Evolutionary conservation across 1,140 invertebrate genomes (phyloP), one percentile per base, ranked within the genome.

Genomic region (Hesperophylax magnus): DNA sequence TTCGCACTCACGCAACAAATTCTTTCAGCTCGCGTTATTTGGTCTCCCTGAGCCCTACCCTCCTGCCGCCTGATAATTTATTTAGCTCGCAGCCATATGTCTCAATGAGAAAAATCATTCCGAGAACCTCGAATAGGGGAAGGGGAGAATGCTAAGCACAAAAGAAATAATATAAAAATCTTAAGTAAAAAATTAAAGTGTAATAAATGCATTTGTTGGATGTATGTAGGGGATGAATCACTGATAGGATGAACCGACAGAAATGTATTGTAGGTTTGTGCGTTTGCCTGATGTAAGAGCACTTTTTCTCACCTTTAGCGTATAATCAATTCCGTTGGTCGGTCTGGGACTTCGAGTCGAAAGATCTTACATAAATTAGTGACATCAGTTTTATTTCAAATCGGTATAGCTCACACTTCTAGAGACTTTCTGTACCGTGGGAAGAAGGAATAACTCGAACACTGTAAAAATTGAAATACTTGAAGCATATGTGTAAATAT

Each of bases 41-140:
- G 65, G 71, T 65, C 58, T 31, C 63, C 17, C 61, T 54, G 53
- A 47, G 56, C 58, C 31, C 60, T 52, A 52, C 15, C n/a, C 79
- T 58, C 79, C 61, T 20, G 52, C 78, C 61, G 31, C 22, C 71
- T 39, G 60, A 79, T 82, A 82, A 82, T 82, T 82, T 80, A 82
- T 80, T 79, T 77, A 56, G 81, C 81, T 78, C 56, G 71, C 39
- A 74, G 81, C 74, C 71, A 82, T 82, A 82, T 82, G 81, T 79
- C 78, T 61, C 81, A 77, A 80, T 80, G 31, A 31, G 39, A 31
- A 58, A 60, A 76, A 76, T 76, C 72, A 76, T 76, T 34, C 72
- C 4, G 39, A 58, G 54, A 22, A 34, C 15, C 22, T 27, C 27
- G 24, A 54, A 56, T 1, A 20, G 14, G 53, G 24, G 65, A 52